Percentiles rank a stretch among this genome's conserved stretches.
phyloP scores from a whole-genome alignment of 2,888 invertebrate species.

The Thereva nobilitata region DNA sequence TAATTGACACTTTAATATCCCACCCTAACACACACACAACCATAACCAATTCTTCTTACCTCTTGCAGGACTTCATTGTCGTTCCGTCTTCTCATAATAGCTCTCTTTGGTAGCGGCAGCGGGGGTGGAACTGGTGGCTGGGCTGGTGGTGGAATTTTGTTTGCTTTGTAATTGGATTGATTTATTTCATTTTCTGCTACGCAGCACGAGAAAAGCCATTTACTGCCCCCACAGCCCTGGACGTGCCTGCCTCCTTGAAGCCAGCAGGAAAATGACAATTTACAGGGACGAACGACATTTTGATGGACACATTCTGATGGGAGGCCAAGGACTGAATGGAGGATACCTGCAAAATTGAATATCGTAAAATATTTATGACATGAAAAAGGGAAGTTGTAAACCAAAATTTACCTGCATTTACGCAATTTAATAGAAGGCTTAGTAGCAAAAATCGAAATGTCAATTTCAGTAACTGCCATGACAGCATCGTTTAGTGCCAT shows the following conservation, averaged over 20 bases:
- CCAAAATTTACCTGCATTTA: background rate
- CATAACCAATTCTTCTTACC: slow-evolving; percentile 41
- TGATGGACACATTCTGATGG: slow-evolving; percentile 59
- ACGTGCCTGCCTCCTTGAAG: slow-evolving; percentile 70
- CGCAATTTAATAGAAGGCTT: background rate
- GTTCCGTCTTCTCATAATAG: slow-evolving; percentile 54
- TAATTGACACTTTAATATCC: slow-evolving; percentile 44
- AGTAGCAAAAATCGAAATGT: slow-evolving; percentile 26
- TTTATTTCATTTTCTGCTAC: slow-evolving; percentile 54
- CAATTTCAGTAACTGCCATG: slow-evolving; percentile 44
- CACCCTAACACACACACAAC: slow-evolving; percentile 43
- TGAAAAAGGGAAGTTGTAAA: background rate
- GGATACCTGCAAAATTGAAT: slow-evolving; percentile 48
- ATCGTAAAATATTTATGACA: background rate
- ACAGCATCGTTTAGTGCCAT: slow-evolving; percentile 45
- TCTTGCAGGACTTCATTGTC: slow-evolving; percentile 51
- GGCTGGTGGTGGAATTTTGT: slow-evolving; percentile 6
- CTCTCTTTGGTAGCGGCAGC: slow-evolving; percentile 50
- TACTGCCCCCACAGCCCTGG: slow-evolving; percentile 68
- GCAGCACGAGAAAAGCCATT: slow-evolving; percentile 76
- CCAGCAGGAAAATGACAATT: slow-evolving; percentile 75
- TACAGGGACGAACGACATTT: slow-evolving; percentile 67
- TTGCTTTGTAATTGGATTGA: slow-evolving; percentile 28
- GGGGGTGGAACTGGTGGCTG: background rate
- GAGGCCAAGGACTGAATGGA: slow-evolving; percentile 55